Base-by-base conservation (phyloP, 2,113 vertebrate genomes). In the Oncorhynchus tshawytscha region DNA sequence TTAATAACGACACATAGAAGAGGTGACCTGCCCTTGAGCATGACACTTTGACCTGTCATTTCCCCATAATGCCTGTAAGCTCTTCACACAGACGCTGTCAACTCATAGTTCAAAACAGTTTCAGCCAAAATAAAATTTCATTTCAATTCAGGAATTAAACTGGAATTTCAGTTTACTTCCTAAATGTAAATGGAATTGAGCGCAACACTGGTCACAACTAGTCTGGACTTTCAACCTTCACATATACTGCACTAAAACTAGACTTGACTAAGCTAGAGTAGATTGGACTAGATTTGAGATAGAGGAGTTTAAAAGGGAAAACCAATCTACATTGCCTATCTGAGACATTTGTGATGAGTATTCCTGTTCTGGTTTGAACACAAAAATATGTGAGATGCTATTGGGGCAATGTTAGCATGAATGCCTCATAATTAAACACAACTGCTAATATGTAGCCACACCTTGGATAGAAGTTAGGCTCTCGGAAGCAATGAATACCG, bases 361-460 rank as follows among this genome's bases (percentile, higher is more conserved):
- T 76, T 78, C 34, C 59, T 67, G 25, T 67, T 67, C 65, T 67
- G 45, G 66, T 74, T 83, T 85, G 31, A 18, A 80, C 78, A 8
- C 6, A 45, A 9, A 45, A 45, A 11, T 82, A 78, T 71, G 67
- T 78, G 73, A 72, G 51, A 80, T 45, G 59, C 22, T 48, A 68
- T 67, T 34, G 71, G 7, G 57, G 73, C 79, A 77, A 85, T 70
- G 3, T 54, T 54, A 83, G 69, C 74, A 12, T 9, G 54, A 64
- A 66, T 78, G 59, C 15, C 76, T 69, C 73, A 65, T 34, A 80
- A 74, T 48, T 13, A 45, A 39, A 71, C 48, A 81, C 71, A 78
- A 75, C 15, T 76, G 29, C 76, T 81, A 76, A 83, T 39, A 75
- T 57, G 76, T 49, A 75, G 80, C 73, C 81, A 72, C 25, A 25